Conservation (phyloP, 2,797 vertebrate genomes). For the Trachurus trachurus region DNA sequence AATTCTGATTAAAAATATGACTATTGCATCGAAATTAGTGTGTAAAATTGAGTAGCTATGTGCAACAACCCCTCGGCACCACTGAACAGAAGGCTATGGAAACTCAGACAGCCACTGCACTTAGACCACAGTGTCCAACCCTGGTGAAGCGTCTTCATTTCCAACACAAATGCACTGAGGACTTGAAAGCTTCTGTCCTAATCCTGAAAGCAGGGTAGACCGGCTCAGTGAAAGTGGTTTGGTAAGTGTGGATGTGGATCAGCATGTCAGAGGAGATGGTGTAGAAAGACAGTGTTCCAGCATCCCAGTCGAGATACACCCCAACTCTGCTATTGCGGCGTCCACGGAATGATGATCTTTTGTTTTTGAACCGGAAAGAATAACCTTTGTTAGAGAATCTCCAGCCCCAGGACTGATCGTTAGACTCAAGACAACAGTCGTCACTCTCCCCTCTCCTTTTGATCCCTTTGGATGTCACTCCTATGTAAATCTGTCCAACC, state of each 20-base stretch:
- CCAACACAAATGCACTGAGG: constrained; percentile 42
- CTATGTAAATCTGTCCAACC: constrained; percentile 19
- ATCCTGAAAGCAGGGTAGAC: constrained; percentile 47
- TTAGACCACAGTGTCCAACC: too few relatives aligned
- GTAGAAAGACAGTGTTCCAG: constrained; percentile 63
- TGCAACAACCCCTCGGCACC: too few relatives aligned
- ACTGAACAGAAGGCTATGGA: too few relatives aligned
- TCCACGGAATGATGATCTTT: fast-evolving
- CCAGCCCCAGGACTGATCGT: constrained; percentile 60
- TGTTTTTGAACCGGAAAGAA: constrained; percentile 16
- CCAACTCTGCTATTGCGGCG: not conserved
- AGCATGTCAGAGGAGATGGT: not conserved
- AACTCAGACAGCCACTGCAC: too few relatives aligned
- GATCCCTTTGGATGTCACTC: constrained; percentile 41
- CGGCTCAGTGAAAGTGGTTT: constrained; percentile 50
- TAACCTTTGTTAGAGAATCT: constrained; percentile 1
- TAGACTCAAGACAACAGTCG: constrained; percentile 34
- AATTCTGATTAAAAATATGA: too few relatives aligned
- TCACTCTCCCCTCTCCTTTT: not conserved
- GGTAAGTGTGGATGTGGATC: constrained; percentile 57
- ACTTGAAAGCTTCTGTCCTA: not conserved
- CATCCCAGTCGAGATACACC: constrained; percentile 60
- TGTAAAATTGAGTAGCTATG: too few relatives aligned
- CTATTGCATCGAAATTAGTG: too few relatives aligned
- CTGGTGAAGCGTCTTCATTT: too few relatives aligned